A percentile compares a stretch with the other conserved stretches of the same genome.
Conservation (phyloP, 2,113 vertebrate species). For the Pterocles orientalis region DNA sequence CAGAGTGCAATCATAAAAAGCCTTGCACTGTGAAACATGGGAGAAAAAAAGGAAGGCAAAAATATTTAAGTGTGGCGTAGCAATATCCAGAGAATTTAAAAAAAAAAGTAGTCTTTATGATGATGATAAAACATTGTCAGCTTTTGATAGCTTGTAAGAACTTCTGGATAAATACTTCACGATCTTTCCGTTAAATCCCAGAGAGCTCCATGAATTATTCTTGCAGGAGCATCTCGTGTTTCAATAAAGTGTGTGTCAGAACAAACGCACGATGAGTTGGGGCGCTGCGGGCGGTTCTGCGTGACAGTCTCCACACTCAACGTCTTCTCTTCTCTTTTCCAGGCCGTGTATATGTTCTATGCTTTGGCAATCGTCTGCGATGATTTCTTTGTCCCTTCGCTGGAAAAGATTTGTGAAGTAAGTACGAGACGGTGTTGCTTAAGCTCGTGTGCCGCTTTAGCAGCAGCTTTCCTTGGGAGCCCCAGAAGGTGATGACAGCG, state of each 20-base stretch:
- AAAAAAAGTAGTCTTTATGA: accelerated
- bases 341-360: slow-evolving; percentile 99
- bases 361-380: slow-evolving; percentile 95
- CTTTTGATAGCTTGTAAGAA: not conserved
- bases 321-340: slow-evolving; percentile 38
- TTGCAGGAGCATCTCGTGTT: not conserved
- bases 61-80: not conserved
- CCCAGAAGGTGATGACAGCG: not conserved
- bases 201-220: not conserved
- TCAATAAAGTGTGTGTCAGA: not conserved
- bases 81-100: not conserved
- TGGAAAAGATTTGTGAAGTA: slow-evolving; percentile 97
- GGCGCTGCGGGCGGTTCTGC: not conserved
- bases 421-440: not conserved
- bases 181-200: not conserved
- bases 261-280: not conserved
- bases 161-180: not conserved
- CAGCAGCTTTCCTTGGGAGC: not conserved
- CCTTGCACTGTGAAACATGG: accelerated
- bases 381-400: slow-evolving; percentile 96
- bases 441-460: not conserved
- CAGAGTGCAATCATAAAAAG: not conserved
- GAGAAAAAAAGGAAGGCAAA: not conserved
- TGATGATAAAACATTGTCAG: not conserved
- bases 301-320: not conserved